Evolutionary conservation across 2,888 invertebrate genomes (phyloP).

Genomic region (Vesta saturnalis): DNA sequence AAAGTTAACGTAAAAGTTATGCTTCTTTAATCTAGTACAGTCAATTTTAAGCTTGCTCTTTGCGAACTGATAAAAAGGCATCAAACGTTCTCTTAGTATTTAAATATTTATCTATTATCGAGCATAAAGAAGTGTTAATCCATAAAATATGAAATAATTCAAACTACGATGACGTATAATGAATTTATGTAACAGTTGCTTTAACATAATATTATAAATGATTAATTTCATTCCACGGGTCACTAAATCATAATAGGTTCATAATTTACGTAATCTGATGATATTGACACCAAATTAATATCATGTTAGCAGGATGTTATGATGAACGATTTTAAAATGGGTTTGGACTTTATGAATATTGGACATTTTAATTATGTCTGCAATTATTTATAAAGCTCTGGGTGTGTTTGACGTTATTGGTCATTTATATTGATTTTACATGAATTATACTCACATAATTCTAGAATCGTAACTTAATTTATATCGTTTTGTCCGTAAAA

Average conservation of each 20-base stretch:
- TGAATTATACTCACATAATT: conserved; percentile 13
- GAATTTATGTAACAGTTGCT: conserved; percentile 13
- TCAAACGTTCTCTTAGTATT: background rate
- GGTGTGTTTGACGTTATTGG: conserved; percentile 48
- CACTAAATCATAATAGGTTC: conserved; percentile 34
- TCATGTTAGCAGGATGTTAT: conserved; percentile 45
- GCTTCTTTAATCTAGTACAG: conserved; percentile 3
- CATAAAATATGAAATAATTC: background rate
- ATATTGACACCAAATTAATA: conserved; percentile 54
- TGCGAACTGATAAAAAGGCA: background rate
- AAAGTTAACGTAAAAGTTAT: conserved; percentile 2
- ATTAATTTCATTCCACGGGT: conserved; percentile 31
- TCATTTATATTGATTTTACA: conserved; percentile 31
- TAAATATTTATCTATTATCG: conserved; percentile 2
- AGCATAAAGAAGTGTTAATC: background rate
- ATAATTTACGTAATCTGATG: conserved; percentile 52
- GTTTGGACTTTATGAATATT: conserved; percentile 49
- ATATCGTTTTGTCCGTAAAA: background rate
- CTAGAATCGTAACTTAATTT: background rate
- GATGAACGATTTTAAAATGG: conserved; percentile 51
- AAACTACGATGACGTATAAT: background rate
- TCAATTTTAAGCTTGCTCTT: background rate
- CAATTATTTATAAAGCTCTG: conserved; percentile 48
- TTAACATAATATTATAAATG: conserved; percentile 25
- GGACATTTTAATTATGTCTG: conserved; percentile 49